Percentiles rank a stretch among this genome's conserved stretches.
These are phyloP conservation scores for Dipodomys merriami DNA, from an alignment of 2,113 vertebrate genomes.

Conservation along the genomic window DNA sequence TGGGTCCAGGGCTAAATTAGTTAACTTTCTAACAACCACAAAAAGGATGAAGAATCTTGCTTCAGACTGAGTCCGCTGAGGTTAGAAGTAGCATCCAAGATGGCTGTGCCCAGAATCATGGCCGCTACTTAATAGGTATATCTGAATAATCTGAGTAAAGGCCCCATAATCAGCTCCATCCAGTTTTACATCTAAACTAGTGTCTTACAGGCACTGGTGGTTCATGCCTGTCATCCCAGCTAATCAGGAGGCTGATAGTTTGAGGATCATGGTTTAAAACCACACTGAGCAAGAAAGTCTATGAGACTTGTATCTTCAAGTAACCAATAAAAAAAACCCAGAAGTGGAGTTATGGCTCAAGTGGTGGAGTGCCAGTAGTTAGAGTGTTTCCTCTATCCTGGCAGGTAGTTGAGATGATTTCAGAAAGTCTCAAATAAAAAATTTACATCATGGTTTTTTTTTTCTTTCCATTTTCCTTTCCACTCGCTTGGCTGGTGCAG, in stretches of 20 bases:
- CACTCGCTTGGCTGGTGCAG: slow-evolving; percentile 71
- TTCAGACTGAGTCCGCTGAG: background rate
- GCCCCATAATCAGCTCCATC: background rate
- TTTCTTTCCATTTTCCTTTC: slow-evolving; percentile 82
- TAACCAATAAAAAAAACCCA: too few relatives aligned
- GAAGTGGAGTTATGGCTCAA: too few relatives aligned
- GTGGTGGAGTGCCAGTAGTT: too few relatives aligned
- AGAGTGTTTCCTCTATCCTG: background rate
- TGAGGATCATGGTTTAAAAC: too few relatives aligned
- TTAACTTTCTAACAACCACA: background rate
- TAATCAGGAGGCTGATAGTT: too few relatives aligned
- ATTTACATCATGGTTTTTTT: background rate
- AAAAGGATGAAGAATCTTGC: background rate
- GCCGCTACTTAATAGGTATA: background rate
- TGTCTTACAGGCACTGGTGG: too few relatives aligned
- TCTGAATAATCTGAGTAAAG: background rate
- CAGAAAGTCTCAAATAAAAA: slow-evolving; percentile 4
- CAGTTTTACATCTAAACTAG: background rate
- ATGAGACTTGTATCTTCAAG: too few relatives aligned
- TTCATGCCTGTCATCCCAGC: too few relatives aligned
- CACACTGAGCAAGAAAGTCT: too few relatives aligned
- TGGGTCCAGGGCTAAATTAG: background rate
- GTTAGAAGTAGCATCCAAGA: background rate
- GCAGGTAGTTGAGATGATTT: background rate
- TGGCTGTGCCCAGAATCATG: background rate